Evolutionary conservation across 2,113 vertebrate genomes (phyloP).

Genomic region (Sturnira hondurensis): DNA sequence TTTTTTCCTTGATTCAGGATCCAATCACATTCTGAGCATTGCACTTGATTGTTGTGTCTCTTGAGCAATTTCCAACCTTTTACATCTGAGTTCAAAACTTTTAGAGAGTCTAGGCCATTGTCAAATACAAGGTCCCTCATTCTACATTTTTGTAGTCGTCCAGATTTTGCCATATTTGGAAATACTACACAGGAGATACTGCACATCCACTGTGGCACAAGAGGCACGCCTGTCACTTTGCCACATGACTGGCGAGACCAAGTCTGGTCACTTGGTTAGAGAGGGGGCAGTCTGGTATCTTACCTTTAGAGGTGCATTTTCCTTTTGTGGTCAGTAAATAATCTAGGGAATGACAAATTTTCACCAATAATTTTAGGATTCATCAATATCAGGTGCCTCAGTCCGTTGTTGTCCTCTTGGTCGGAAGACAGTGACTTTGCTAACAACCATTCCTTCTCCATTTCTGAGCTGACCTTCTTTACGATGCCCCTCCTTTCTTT

Average conservation of each 20-base stretch:
- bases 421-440: not conserved
- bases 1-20: not conserved
- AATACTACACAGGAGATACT: not conserved
- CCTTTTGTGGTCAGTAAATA: not conserved
- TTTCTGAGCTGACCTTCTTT: not conserved
- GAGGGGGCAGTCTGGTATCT: not conserved
- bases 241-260: not conserved
- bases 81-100: not conserved
- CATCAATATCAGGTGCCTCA: not conserved
- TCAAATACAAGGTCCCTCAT: not conserved
- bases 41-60: not conserved
- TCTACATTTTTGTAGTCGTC: not conserved
- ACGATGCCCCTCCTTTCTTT: fast-evolving
- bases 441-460: not conserved
- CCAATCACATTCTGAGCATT: not conserved
- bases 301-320: not conserved
- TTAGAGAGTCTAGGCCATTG: not conserved
- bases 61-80: not conserved
- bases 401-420: not conserved
- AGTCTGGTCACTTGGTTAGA: not conserved
- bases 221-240: fast-evolving
- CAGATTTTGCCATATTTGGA: not conserved
- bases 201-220: not conserved
- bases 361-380: not conserved
- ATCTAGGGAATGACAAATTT: not conserved